A percentile compares a stretch with the other conserved stretches of the same genome.
phyloP scores from a whole-genome alignment of 2,797 vertebrate species.

The Epinephelus coioides region DNA sequence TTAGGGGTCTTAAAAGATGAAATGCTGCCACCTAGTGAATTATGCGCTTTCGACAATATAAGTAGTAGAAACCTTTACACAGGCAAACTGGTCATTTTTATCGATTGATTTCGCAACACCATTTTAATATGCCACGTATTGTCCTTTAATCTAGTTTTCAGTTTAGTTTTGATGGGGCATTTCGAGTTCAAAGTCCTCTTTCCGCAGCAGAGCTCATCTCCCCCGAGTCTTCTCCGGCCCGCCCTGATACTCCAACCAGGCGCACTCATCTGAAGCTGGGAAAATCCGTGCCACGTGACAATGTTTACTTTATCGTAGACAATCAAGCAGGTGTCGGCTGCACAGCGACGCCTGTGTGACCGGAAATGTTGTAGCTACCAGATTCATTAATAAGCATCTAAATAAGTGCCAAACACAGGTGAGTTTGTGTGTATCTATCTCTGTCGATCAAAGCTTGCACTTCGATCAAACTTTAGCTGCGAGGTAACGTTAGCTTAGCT shows the following conservation, averaged over 20 bases:
- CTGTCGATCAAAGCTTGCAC: neutral
- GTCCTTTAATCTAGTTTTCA: fast-evolving
- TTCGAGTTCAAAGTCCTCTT: neutral
- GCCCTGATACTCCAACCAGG: fast-evolving
- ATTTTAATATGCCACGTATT: neutral
- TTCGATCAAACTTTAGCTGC: neutral
- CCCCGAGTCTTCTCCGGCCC: neutral
- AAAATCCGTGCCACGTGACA: slow-evolving; percentile 75
- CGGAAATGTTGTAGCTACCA: slow-evolving; percentile 9
- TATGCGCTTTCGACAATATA: too few relatives aligned
- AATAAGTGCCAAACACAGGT: slow-evolving; percentile 31
- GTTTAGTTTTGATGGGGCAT: neutral
- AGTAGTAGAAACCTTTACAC: neutral
- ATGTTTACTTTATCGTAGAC: slow-evolving; percentile 65
- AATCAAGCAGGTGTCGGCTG: neutral
- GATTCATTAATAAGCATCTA: neutral
- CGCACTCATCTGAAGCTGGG: slow-evolving; percentile 13
- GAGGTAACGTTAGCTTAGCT: slow-evolving; percentile 17
- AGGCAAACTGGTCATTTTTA: neutral
- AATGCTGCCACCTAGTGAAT: slow-evolving; percentile 49
- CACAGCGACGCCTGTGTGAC: neutral
- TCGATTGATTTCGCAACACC: fast-evolving
- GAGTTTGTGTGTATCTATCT: slow-evolving; percentile 17
- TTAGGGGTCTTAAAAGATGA: too few relatives aligned
- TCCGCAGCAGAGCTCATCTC: neutral